Conservation (phyloP, 2,888 invertebrate species). For the Lasioglossum villosulum region DNA sequence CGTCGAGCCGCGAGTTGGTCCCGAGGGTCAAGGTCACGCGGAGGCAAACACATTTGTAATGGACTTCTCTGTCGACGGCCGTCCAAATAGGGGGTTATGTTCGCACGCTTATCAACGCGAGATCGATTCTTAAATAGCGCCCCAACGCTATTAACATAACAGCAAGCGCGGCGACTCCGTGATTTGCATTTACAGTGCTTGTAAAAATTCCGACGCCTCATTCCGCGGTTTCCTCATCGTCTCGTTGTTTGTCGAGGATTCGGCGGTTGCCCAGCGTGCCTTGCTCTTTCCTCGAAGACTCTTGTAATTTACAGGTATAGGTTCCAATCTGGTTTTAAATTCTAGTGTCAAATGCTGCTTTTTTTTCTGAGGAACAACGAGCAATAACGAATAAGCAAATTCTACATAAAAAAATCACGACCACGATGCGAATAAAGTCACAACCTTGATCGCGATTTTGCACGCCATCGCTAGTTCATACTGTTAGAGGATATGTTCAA, state of each 20-base stretch:
- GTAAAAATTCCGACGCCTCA: constrained; percentile 15
- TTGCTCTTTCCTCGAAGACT: background rate
- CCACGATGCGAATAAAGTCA: too few relatives aligned
- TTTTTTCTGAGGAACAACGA: too few relatives aligned
- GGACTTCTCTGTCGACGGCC: constrained; percentile 15
- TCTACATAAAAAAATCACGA: too few relatives aligned
- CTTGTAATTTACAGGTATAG: background rate
- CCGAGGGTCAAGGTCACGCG: constrained; percentile 46
- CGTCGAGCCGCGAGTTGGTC: constrained; percentile 22
- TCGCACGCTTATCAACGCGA: constrained; percentile 34
- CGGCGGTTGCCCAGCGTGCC: background rate
- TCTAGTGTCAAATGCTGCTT: too few relatives aligned
- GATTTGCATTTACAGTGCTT: constrained; percentile 21
- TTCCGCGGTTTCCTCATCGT: constrained; percentile 41
- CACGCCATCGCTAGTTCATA: too few relatives aligned
- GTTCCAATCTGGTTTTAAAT: background rate
- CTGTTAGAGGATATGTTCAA: too few relatives aligned
- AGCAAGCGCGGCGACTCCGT: background rate
- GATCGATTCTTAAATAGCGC: constrained; percentile 22
- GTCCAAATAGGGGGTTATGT: constrained; percentile 30
- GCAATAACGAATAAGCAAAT: too few relatives aligned
- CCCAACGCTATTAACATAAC: constrained; percentile 33
- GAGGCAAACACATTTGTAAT: constrained; percentile 30
- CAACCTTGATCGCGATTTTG: too few relatives aligned
- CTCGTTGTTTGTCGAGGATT: constrained; percentile 45